Evolutionary conservation across 2,888 invertebrate species (phyloP).

Genomic region (Chaetogeoica ovagalla): DNA sequence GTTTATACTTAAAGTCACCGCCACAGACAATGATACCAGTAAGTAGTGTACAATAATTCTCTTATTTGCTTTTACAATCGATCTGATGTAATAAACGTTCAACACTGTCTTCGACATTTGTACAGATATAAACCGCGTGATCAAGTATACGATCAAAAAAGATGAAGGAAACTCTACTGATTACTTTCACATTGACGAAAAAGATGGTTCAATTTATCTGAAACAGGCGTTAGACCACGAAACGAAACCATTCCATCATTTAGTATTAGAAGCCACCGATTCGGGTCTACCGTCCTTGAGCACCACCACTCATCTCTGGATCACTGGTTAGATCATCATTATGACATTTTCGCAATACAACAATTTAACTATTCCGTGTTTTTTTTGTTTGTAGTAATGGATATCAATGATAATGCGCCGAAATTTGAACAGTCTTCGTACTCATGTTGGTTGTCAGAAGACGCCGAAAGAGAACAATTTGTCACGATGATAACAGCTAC

Average conservation of each 20-base stretch:
- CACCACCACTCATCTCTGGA: conserved; percentile 80
- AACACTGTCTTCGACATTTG: background rate
- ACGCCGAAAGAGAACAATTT: conserved; percentile 82
- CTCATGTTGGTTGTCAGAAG: conserved; percentile 75
- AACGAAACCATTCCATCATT: conserved; percentile 71
- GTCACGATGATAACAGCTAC: conserved; percentile 85
- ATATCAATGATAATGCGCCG: conserved; percentile 90
- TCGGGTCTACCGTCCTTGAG: conserved; percentile 79
- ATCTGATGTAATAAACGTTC: background rate
- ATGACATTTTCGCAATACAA: conserved; percentile 63
- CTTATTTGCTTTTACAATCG: background rate
- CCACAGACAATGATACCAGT: conserved; percentile 79
- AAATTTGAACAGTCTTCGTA: conserved; percentile 81
- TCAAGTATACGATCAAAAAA: conserved; percentile 69
- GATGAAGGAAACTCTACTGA: conserved; percentile 68
- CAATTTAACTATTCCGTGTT: conserved; percentile 34
- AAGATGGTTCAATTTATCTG: conserved; percentile 76
- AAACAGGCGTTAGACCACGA: conserved; percentile 83
- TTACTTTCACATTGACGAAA: conserved; percentile 76
- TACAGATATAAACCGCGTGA: conserved; percentile 57
- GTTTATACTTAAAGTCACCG: conserved; percentile 70
- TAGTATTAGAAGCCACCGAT: conserved; percentile 80
- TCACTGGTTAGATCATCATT: conserved; percentile 65
- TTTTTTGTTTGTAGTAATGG: conserved; percentile 72
- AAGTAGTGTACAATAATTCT: conserved; percentile 54